Conservation (phyloP, 2,113 vertebrate species). For the Eolophus roseicapilla region DNA sequence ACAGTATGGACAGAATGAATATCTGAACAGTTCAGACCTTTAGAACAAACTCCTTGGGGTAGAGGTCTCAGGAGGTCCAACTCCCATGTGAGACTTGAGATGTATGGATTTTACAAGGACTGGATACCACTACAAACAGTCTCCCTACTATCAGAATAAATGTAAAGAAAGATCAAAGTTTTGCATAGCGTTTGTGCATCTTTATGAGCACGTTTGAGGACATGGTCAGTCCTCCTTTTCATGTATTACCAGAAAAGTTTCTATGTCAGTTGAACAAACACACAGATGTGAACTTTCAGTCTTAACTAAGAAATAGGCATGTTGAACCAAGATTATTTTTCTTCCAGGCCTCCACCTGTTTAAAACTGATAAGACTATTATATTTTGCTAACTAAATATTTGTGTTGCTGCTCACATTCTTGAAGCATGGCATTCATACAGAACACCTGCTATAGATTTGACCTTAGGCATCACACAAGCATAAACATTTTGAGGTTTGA, state of each 20-base stretch:
- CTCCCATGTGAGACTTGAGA: background rate
- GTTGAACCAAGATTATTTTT: background rate
- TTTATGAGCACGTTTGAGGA: background rate
- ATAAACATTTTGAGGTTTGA: background rate
- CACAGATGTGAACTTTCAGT: background rate
- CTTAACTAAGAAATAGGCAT: background rate
- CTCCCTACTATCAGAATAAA: background rate
- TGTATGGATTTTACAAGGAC: background rate
- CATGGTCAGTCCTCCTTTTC: background rate
- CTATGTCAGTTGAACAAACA: background rate
- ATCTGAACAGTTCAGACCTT: background rate
- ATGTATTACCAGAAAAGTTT: background rate
- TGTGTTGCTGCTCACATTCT: background rate
- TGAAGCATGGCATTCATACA: background rate
- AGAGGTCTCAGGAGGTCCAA: background rate
- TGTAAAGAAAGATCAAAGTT: background rate
- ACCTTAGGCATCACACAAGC: background rate
- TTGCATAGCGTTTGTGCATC: background rate
- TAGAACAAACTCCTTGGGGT: background rate
- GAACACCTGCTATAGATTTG: background rate
- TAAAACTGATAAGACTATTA: background rate
- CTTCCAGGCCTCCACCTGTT: background rate
- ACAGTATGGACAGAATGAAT: background rate
- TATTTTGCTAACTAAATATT: background rate
- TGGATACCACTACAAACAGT: background rate